Percentiles rank a stretch among this genome's conserved stretches.
Conservation (phyloP, 2,888 invertebrate species). For the Dasypogon diadema region DNA sequence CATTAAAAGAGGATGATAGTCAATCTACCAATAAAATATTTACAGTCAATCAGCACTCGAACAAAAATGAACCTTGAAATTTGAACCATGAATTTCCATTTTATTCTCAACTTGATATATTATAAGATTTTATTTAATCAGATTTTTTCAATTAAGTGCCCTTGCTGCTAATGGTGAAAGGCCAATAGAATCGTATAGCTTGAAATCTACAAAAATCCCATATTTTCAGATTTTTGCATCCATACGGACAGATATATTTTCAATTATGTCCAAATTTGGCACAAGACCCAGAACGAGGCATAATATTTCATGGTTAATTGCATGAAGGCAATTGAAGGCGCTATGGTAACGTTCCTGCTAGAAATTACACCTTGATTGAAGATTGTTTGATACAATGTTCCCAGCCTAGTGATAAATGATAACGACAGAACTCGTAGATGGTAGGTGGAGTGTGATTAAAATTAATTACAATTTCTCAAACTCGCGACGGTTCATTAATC, state of each 20-base stretch:
- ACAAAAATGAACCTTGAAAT: no score
- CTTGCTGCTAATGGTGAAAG: no score
- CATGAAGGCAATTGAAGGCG: conserved; percentile 25
- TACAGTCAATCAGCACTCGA: no score
- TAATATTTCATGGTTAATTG: conserved; percentile 34
- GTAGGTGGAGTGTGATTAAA: conserved; percentile 33
- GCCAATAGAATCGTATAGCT: no score
- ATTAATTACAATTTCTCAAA: conserved; percentile 49
- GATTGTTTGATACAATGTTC: conserved; percentile 23
- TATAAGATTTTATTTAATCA: no score
- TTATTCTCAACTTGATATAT: no score
- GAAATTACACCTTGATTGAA: conserved; percentile 43
- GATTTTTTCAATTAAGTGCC: no score
- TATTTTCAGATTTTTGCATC: no score
- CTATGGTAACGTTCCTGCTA: conserved; percentile 9
- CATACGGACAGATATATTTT: not conserved
- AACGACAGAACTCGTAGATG: conserved; percentile 6
- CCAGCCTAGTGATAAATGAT: conserved; percentile 42
- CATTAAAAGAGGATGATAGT: no score
- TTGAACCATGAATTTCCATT: no score
- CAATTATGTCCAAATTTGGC: conserved; percentile 8
- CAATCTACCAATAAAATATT: no score
- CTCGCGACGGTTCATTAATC: conserved; percentile 43
- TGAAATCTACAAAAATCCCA: no score
- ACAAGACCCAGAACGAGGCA: not conserved